Percentiles rank a stretch among this genome's conserved stretches.
These are phyloP conservation scores for Eristalis arbustorum DNA, from an alignment of 2,888 invertebrate genomes.

Conservation along the genomic window DNA sequence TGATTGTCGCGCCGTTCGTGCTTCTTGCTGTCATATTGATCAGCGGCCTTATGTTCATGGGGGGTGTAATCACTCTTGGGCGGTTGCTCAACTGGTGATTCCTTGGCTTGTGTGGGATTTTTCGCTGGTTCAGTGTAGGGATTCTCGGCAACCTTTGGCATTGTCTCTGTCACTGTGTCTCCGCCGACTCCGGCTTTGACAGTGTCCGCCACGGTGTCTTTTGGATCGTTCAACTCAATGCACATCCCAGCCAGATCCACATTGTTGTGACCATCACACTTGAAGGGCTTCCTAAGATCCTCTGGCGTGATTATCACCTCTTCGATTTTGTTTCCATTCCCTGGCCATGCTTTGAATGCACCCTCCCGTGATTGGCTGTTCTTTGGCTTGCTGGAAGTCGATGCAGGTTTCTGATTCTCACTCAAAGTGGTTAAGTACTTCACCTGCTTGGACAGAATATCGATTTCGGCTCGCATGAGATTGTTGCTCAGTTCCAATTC, in stretches of 20 bases:
- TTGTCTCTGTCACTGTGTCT: conserved; percentile 18
- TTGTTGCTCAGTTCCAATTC: conserved; percentile 78
- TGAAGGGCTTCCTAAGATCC: conserved; percentile 74
- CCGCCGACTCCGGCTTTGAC: conserved; percentile 19
- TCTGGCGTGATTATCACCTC: conserved; percentile 73
- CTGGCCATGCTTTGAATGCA: conserved; percentile 75
- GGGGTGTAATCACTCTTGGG: conserved; percentile 14
- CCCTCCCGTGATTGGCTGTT: conserved; percentile 59
- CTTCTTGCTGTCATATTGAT: conserved; percentile 41
- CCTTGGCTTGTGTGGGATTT: background rate
- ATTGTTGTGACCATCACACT: conserved; percentile 74
- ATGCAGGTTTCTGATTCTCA: conserved; percentile 43
- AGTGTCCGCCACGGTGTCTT: conserved; percentile 14
- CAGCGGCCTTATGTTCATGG: conserved; percentile 39
- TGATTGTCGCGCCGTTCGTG: conserved; percentile 29
- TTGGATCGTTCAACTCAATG: conserved; percentile 70
- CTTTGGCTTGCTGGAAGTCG: conserved; percentile 29
- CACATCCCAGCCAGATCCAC: conserved; percentile 76
- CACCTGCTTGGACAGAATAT: conserved; percentile 77
- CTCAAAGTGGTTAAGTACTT: conserved; percentile 73
- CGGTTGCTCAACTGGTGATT: background rate
- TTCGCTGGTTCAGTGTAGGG: conserved; percentile 14
- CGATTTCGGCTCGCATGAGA: conserved; percentile 78
- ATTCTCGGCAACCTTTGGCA: conserved; percentile 23
- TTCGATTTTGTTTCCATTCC: conserved; percentile 73